Conservation (phyloP, 2,797 vertebrate species). For the Sus cebifrons region DNA sequence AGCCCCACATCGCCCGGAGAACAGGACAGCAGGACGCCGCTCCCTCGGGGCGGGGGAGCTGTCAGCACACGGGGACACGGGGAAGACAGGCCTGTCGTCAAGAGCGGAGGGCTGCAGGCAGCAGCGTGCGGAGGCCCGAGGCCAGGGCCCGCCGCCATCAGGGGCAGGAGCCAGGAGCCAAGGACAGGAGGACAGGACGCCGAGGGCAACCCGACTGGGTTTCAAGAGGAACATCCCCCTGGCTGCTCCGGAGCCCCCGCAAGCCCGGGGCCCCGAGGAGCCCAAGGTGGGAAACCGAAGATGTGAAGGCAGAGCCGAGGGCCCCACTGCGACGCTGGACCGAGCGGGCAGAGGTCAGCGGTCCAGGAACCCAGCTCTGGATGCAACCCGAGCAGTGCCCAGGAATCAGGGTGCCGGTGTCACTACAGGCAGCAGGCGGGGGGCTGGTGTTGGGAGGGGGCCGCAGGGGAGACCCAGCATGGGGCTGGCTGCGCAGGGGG, state of each 20-base stretch:
- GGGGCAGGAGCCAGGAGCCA: not conserved
- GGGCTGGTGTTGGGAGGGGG: accelerated
- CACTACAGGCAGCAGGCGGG: not conserved
- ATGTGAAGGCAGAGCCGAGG: not conserved
- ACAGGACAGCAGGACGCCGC: not conserved
- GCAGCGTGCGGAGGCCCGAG: not conserved
- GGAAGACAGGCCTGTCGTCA: not conserved
- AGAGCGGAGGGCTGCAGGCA: not conserved
- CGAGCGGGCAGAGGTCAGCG: not conserved
- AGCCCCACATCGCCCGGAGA: not conserved
- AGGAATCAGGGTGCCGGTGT: accelerated
- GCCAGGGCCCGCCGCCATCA: not conserved
- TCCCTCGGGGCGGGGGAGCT: accelerated
- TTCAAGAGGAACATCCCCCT: not conserved
- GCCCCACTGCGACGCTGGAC: not conserved
- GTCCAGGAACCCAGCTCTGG: not conserved
- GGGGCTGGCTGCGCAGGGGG: not conserved
- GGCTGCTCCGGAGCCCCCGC: too few species aligned
- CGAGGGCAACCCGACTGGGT: not conserved
- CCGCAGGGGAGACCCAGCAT: accelerated
- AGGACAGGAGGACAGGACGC: not conserved
- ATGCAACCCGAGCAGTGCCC: not conserved
- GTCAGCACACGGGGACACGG: too few species aligned
- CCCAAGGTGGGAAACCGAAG: not conserved
- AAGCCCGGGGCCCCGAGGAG: not conserved